A percentile compares a stretch with the other conserved stretches of the same genome.
Evolutionary conservation across 1,140 invertebrate genomes (phyloP).

Genomic region (Aphis craccivora): DNA sequence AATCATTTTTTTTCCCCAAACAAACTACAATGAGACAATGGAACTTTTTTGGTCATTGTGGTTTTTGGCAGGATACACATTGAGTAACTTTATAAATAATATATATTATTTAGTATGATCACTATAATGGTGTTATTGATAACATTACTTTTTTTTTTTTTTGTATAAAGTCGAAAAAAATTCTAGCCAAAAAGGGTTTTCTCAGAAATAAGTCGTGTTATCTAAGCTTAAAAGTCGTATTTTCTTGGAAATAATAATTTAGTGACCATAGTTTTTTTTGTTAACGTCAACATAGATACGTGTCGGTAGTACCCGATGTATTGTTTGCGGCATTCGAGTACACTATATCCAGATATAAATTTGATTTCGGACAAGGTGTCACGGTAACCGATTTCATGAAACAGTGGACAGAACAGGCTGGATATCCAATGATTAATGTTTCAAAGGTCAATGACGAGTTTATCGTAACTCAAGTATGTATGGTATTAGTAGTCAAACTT

Average conservation of each 20-base stretch:
- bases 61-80: not conserved
- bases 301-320: not conserved
- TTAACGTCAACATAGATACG: slow-evolving; percentile 60
- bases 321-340: not conserved
- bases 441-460: slow-evolving; percentile 69
- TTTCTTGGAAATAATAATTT: not conserved
- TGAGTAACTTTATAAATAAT: not conserved
- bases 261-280: not conserved
- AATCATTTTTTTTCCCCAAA: not conserved
- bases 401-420: slow-evolving; percentile 93
- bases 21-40: not conserved
- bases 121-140: too few species aligned
- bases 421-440: slow-evolving; percentile 81
- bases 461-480: slow-evolving; percentile 20
- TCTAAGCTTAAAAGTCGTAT: not conserved
- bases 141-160: not conserved
- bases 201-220: not conserved
- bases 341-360: slow-evolving; percentile 65
- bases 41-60: not conserved
- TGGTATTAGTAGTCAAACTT: not conserved
- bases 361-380: slow-evolving; percentile 64
- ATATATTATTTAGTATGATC: not conserved
- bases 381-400: slow-evolving; percentile 79
- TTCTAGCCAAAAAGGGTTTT: not conserved
- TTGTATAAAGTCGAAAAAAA: not conserved